These are phyloP conservation scores for Whitmania pigra DNA, from an alignment of 1,140 invertebrate species.

Conservation along the genomic window DNA sequence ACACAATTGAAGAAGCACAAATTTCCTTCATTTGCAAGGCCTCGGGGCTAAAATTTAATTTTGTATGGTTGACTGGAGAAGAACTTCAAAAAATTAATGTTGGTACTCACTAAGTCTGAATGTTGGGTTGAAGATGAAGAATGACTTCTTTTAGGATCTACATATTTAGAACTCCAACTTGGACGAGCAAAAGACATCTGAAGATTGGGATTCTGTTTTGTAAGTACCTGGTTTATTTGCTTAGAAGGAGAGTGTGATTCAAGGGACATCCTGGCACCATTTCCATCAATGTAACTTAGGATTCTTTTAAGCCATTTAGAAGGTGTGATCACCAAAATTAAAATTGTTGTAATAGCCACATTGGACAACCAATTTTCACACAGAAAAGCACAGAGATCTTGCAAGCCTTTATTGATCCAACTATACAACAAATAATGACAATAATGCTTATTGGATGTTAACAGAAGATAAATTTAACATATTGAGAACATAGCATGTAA, in stretches of 20 bases:
- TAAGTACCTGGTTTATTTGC: no score
- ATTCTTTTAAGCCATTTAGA: no score
- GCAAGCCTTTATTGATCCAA: constrained; percentile 1
- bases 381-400: no score
- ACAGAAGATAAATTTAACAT: not conserved
- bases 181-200: not conserved
- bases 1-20: constrained; percentile 10
- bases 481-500: not conserved
- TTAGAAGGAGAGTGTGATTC: no score
- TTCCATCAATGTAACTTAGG: no score
- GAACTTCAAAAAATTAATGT: not conserved
- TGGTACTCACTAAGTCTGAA: not conserved
- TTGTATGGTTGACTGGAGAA: not conserved
- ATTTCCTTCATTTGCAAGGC: not conserved
- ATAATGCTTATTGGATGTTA: not conserved
- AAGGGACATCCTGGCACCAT: no score
- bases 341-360: no score
- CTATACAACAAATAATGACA: not conserved
- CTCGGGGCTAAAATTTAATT: not conserved
- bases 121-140: not conserved
- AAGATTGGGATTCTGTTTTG: no score
- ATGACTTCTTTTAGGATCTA: not conserved
- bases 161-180: not conserved
- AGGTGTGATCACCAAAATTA: no score
- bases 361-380: no score